Base-by-base conservation (phyloP, 2,797 vertebrate genomes). In the Acanthis flammea region DNA sequence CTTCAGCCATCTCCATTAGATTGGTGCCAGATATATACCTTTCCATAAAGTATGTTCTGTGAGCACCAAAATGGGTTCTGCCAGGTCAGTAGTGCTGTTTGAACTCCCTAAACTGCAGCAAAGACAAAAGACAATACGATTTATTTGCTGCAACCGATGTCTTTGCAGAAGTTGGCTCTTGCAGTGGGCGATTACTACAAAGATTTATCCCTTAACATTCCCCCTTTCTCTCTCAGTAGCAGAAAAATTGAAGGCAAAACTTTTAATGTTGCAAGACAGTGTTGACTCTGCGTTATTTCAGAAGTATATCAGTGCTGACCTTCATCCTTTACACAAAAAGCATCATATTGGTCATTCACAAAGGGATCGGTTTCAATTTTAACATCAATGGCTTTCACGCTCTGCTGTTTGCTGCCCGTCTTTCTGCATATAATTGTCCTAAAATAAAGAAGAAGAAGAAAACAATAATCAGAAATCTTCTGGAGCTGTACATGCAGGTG, bases 261-360 rank as follows among this genome's bases (percentile, higher is more conserved):
- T 62, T 71, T 27, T 60, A 65, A 44, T 47, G 41, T 67, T 70
- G 57, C 82, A 81, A 88, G 55, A 91, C 55, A 91, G 66, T 1
- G 7, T 68, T 81, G 67, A 95, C 41, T 92, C 70, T 81, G 79
- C 30, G 47, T 89, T 91, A 75, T 83, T 65, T 84, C 72, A 82
- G 68, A 73, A 79, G 61, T 35, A 33, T 68, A 80, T 91, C 37
- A 72, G 45, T 92, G 96, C 98, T 98, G 94, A 99, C 99, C 99
- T 98, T 98, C 97, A 90, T 99, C 98, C 97, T 98, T 99, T 94
- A 99, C 96, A 88, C 99, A 99, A 97, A 99, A 98, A 86, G 98
- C 98, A 37, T 95, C 96, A 95, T 98, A 97, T 66, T 94, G 96
- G 60, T 95, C 92, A 39, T 95, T 92, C 16, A 98, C 98, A 87